Percentiles rank a stretch among this genome's conserved stretches.
Conservation (phyloP, 1,140 invertebrate genomes). For the Steinernema khuongi region DNA sequence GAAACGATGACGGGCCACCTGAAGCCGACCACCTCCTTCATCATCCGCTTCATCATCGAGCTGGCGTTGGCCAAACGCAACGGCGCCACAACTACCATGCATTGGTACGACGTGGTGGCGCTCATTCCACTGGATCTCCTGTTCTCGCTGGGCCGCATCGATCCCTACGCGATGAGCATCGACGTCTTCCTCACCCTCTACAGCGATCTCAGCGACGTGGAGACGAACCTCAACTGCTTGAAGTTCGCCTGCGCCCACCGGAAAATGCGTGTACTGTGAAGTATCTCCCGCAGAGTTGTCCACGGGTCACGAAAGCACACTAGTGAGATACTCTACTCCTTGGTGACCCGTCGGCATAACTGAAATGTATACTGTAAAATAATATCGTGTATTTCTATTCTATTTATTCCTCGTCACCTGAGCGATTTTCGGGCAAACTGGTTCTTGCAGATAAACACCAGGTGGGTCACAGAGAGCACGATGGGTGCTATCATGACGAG, state of each 20-base stretch:
- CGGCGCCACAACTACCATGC: too few species aligned
- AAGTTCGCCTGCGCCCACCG: neutral
- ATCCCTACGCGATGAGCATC: neutral
- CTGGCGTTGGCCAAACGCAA: neutral
- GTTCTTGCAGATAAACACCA: neutral
- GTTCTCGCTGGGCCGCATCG: neutral
- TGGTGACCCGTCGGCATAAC: too few species aligned
- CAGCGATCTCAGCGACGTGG: neutral
- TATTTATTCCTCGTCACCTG: neutral
- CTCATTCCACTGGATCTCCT: neutral
- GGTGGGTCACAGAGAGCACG: neutral
- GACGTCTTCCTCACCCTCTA: neutral
- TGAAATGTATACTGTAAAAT: too few species aligned
- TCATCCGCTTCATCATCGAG: neutral
- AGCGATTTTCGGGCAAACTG: neutral
- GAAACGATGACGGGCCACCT: slow-evolving; percentile 8
- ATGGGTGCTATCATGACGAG: neutral
- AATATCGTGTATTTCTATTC: too few species aligned
- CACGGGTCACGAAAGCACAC: too few species aligned
- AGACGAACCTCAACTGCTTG: neutral
- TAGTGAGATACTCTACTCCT: too few species aligned
- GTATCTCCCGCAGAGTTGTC: too few species aligned
- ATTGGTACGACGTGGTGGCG: neutral
- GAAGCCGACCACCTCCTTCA: neutral
- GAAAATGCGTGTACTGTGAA: neutral